Evolutionary conservation across 1,140 invertebrate genomes (phyloP), one percentile per base, ranked within the genome.

Genomic region (Xylocopa sonorina): DNA sequence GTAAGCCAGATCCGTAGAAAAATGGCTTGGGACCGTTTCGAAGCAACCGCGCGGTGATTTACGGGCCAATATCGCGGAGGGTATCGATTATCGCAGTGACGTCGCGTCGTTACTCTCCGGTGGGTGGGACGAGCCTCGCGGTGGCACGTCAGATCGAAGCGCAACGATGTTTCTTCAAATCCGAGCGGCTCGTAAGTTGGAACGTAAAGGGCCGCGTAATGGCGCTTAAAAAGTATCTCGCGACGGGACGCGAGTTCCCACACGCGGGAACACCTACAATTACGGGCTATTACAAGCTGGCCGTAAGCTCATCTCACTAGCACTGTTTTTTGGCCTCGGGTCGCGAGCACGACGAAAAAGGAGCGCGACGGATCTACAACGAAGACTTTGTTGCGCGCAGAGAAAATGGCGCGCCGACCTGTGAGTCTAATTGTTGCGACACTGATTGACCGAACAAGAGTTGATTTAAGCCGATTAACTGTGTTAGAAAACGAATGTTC

Each of bases 401-500:
- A 83, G 81, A 84, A 84, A 84, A 80, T 66, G 82, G 77, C 51
- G 58, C 3, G 12, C n/a, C 32, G 32, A 21, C 21, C 29, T 38
- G 18, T 29, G 32, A 43, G 34, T 41, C 69, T 73, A 80, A 84
- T 84, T 84, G 80, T 75, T 55, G 58, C 53, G 51, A 69, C 27
- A 63, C 53, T 29, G 46, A 78, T 57, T 38, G 29, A 79, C 43
- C 46, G 27, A 48, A 46, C n/a, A 80, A n/a, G n/a, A n/a, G n/a
- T n/a, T n/a, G n/a, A n/a, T n/a, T 83, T 62, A 3, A 0, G 2
- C 29, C 46, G 27, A 14, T 63, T 57, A 46, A 50, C 41, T 18
- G 16, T 29, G 58, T 16, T 76, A 76, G 79, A 83, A 83, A 81
- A 72, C 57, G 27, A n/a, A n/a, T n/a, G n/a, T n/a, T n/a, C n/a